These are phyloP conservation scores for Otolemur garnettii DNA, from an alignment of 2,113 vertebrate species.

Conservation along the genomic window DNA sequence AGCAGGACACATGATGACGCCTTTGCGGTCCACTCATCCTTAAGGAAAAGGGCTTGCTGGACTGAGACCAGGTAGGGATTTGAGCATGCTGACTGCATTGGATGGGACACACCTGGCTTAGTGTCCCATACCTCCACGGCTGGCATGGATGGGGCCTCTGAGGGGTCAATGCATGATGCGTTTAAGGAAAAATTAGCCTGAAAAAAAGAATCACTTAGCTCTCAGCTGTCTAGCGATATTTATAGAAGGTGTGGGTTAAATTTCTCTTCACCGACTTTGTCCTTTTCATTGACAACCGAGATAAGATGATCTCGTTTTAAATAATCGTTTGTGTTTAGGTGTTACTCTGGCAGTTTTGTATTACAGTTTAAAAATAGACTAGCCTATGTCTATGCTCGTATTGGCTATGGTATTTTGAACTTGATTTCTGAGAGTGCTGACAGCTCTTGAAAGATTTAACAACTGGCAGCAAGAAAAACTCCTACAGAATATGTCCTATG, in stretches of 20 bases:
- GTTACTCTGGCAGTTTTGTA: constrained; percentile 82
- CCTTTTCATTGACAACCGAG: constrained; percentile 85
- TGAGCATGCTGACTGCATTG: constrained; percentile 1
- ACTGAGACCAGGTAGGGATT: constrained; percentile 21
- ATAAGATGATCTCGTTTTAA: constrained; percentile 86
- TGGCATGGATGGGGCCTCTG: constrained; percentile 66
- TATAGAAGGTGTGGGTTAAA: constrained; percentile 80
- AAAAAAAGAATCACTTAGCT: constrained; percentile 68
- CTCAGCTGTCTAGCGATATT: constrained; percentile 83
- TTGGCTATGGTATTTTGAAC: constrained; percentile 87
- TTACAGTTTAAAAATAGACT: constrained; percentile 88
- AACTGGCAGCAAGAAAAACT: constrained; percentile 88
- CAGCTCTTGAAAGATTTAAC: constrained; percentile 91
- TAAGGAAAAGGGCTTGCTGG: background rate
- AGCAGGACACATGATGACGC: background rate
- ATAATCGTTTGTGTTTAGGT: constrained; percentile 85
- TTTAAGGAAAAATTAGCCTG: constrained; percentile 83
- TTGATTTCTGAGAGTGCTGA: constrained; percentile 90
- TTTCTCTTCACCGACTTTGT: constrained; percentile 83
- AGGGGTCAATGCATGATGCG: constrained; percentile 74
- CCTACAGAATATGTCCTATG: constrained; percentile 83
- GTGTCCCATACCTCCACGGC: constrained; percentile 42
- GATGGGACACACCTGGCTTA: background rate
- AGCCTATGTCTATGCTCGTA: constrained; percentile 79
- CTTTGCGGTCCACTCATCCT: background rate